Evolutionary conservation across 92 coral and sea anemone species (phyloP).

Genomic region (Siderastrea radians): DNA sequence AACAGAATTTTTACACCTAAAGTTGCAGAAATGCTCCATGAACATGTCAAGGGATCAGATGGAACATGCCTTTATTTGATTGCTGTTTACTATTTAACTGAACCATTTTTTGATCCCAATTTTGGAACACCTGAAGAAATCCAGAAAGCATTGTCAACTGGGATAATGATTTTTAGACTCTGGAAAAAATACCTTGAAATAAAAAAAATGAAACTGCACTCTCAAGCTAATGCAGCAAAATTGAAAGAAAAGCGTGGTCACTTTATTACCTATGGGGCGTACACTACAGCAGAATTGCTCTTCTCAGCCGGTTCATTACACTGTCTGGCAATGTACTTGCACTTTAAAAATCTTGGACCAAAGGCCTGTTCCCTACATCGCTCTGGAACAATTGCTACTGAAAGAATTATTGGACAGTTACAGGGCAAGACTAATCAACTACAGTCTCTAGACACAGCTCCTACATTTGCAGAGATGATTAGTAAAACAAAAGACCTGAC

Average conservation of each 20-base stretch:
- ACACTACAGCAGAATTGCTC: neutral
- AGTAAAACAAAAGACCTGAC: neutral
- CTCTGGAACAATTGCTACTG: conserved; percentile 23
- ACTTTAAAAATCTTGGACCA: conserved; percentile 4
- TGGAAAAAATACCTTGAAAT: too few relatives aligned
- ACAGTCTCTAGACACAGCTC: conserved; percentile 28
- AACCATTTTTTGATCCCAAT: neutral
- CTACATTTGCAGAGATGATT: conserved; percentile 31
- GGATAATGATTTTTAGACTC: too few relatives aligned
- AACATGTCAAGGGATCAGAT: conserved; percentile 18
- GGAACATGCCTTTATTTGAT: conserved; percentile 23
- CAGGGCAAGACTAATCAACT: conserved; percentile 27
- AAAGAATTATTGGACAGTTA: conserved; percentile 16
- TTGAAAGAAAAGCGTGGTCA: too few relatives aligned
- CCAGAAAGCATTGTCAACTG: too few relatives aligned
- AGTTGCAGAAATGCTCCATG: neutral
- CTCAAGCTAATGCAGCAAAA: too few relatives aligned
- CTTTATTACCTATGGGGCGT: conserved; percentile 2
- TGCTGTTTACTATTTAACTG: conserved; percentile 6
- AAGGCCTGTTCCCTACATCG: neutral
- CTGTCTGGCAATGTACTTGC: conserved; percentile 25
- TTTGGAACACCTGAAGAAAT: too few relatives aligned
- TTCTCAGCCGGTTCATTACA: conserved; percentile 10
- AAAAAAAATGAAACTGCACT: too few relatives aligned
- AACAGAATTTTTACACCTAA: conserved; percentile 9